These are phyloP conservation scores for Saccostrea echinata DNA, from an alignment of 1,140 invertebrate genomes.

Conservation along the genomic window DNA sequence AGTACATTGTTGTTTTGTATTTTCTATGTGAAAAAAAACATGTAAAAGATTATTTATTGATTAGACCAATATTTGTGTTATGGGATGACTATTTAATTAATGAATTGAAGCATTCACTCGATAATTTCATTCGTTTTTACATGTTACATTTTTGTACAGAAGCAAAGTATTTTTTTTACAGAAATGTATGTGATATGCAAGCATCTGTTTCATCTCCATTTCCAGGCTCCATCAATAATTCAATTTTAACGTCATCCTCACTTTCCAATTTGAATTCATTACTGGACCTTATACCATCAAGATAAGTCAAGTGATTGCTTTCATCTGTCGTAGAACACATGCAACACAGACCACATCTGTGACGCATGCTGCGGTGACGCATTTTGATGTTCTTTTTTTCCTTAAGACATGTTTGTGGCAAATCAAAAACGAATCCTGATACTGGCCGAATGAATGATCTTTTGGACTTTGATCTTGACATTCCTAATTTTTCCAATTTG, in stretches of 20 bases:
- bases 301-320: background rate
- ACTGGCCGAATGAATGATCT: background rate
- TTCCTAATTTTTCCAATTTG: background rate
- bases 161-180: no score
- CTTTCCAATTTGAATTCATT: background rate
- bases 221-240: background rate
- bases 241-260: background rate
- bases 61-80: no score
- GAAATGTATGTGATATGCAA: background rate
- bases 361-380: no score
- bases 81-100: no score
- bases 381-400: background rate
- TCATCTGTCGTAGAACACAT: background rate
- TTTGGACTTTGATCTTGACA: conserved; percentile 7
- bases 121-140: no score
- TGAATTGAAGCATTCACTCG: no score
- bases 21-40: no score
- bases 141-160: no score
- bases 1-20: no score
- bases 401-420: background rate
- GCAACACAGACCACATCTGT: background rate
- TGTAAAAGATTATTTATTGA: no score
- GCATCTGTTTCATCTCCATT: background rate
- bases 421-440: background rate
- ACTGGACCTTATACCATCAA: background rate